Base-by-base conservation (phyloP, 2,888 invertebrate genomes). In the Drosophila neotestacea region DNA sequence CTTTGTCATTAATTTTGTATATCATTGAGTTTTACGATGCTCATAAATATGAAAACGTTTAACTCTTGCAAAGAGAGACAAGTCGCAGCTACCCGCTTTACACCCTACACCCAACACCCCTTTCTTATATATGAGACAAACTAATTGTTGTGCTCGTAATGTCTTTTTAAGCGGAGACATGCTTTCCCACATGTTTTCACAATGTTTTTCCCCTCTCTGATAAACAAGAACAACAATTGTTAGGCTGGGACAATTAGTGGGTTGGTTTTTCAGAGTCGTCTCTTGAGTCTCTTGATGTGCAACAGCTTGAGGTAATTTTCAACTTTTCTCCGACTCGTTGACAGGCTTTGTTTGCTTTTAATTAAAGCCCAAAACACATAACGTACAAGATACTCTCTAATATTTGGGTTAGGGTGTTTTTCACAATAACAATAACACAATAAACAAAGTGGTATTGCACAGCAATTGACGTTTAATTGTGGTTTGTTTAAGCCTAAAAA, bases 41-140 rank as follows among this genome's bases (percentile, higher is more conserved):
- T 86, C 91, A 88, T 92, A 92, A 91, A 92, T 91, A 91, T 86
- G 81, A 84, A 89, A 91, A 90, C 91, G 83, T 89, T 91, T 90
- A 90, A 91, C 88, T 91, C 90, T 87, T 89, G 84, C 85, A 74
- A 61, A 67, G 16, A 32, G 32, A 6, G 59, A 32, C 44, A 27
- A 6, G n/a, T 34, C 9, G 11, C 16, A 47, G 11, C 16, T 39
- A 6, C 0, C 27, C 0, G 0, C 28, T 28, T 39, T 11, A 28
- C 46, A 11, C 9, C 1, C 36, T 9, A 27, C 22, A n/a, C 36
- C 38, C 38, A 10, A n/a, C 41, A 27, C 16, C 7, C 13, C 39
- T 27, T 46, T 38, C n/a, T 52, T 79, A 66, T 72, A 75, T 77
- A 79, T 85, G 81, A 88, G 87, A 85, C 81, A 88, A 89, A 88